phyloP scores from a whole-genome alignment of 2,113 vertebrate species.

The Hystrix cristata region DNA sequence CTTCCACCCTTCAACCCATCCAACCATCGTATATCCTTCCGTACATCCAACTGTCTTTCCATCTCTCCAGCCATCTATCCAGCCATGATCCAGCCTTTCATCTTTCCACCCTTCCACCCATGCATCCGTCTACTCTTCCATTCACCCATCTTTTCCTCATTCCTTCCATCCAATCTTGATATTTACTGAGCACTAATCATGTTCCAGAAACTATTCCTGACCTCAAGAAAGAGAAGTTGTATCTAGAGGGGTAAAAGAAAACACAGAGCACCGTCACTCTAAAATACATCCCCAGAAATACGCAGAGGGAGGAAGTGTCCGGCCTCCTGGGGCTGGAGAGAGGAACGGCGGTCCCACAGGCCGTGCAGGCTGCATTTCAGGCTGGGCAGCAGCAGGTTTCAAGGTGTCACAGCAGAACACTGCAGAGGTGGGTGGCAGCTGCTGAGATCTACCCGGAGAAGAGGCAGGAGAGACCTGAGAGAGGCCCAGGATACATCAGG shows the following conservation, averaged over 20 bases:
- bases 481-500: not conserved
- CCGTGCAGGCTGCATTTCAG: no score
- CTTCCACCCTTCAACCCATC: not conserved
- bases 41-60: not conserved
- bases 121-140: not conserved
- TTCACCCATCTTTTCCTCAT: not conserved
- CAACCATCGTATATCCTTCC: not conserved
- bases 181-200: not conserved
- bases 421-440: not conserved
- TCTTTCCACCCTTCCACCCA: not conserved
- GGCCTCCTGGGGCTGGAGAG: not conserved
- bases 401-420: not conserved
- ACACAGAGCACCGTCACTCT: not conserved
- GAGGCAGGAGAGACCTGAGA: not conserved
- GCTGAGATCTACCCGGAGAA: not conserved
- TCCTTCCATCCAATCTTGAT: not conserved
- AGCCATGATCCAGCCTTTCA: not conserved
- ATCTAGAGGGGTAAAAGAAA: not conserved
- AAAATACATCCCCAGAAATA: not conserved
- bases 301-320: not conserved
- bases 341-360: not conserved
- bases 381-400: not conserved
- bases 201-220: not conserved
- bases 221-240: not conserved
- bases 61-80: not conserved